These are phyloP conservation scores for Elysia crispata DNA, from an alignment of 2,888 invertebrate genomes.

Conservation along the genomic window DNA sequence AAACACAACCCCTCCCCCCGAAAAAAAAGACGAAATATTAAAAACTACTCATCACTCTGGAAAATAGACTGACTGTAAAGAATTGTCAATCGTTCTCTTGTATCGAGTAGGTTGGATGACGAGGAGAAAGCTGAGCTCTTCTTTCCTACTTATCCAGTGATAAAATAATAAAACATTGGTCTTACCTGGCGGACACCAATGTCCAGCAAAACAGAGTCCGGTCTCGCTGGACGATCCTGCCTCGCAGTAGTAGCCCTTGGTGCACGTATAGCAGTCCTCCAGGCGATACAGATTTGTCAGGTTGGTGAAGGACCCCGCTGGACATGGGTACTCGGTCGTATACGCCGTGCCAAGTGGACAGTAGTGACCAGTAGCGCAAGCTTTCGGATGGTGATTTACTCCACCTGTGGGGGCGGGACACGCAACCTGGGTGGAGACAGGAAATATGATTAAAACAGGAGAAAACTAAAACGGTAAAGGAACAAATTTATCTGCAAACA, in stretches of 20 bases:
- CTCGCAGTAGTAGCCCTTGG: slow-evolving; percentile 71
- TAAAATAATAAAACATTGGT: not conserved
- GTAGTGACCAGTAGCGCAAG: slow-evolving; percentile 72
- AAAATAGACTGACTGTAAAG: too few relatives aligned
- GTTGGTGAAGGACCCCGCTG: slow-evolving; percentile 73
- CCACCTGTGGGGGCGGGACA: slow-evolving; percentile 73
- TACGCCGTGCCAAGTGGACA: slow-evolving; percentile 70
- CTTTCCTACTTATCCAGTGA: too few relatives aligned
- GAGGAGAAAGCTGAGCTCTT: too few relatives aligned
- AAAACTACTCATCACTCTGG: too few relatives aligned
- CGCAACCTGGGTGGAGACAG: slow-evolving; percentile 58
- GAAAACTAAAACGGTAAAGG: too few relatives aligned
- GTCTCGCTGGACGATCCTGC: slow-evolving; percentile 68
- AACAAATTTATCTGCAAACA: too few relatives aligned
- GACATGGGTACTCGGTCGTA: slow-evolving; percentile 71
- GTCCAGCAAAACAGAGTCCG: slow-evolving; percentile 68
- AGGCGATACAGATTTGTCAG: slow-evolving; percentile 69
- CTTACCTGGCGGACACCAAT: slow-evolving; percentile 74
- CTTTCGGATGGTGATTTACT: slow-evolving; percentile 70
- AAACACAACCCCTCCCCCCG: too few relatives aligned
- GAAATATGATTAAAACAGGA: too few relatives aligned
- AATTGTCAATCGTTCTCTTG: too few relatives aligned
- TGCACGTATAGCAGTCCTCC: slow-evolving; percentile 71
- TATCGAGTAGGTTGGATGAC: too few relatives aligned
- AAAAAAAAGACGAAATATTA: too few relatives aligned